These are phyloP conservation scores for Serilophus lunatus DNA, from an alignment of 2,113 vertebrate genomes.

Conservation along the genomic window DNA sequence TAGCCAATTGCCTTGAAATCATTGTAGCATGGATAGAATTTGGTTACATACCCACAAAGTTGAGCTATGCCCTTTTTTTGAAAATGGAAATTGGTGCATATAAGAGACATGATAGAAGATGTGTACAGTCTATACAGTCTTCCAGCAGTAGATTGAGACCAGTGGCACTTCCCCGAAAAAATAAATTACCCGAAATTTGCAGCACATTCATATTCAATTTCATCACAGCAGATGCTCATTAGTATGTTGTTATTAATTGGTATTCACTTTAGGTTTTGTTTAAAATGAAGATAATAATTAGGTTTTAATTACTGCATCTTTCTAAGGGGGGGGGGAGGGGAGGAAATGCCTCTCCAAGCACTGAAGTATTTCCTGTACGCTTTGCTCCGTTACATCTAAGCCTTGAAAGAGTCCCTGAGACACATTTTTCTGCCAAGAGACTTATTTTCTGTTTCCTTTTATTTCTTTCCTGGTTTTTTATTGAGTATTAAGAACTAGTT, in stretches of 20 bases:
- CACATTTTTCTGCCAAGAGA: slow-evolving; percentile 64
- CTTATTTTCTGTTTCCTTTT: slow-evolving; percentile 38
- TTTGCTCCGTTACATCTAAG: slow-evolving; percentile 54
- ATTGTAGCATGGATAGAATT: neutral
- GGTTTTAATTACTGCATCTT: slow-evolving; percentile 86
- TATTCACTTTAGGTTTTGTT: slow-evolving; percentile 89
- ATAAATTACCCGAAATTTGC: slow-evolving; percentile 85
- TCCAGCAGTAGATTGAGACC: slow-evolving; percentile 75
- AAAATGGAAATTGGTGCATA: slow-evolving; percentile 53
- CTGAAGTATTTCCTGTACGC: slow-evolving; percentile 76
- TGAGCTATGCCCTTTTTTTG: slow-evolving; percentile 37
- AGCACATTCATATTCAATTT: slow-evolving; percentile 88
- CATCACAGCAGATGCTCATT: slow-evolving; percentile 88
- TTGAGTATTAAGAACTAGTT: slow-evolving; percentile 59
- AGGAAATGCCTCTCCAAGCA: slow-evolving; percentile 78
- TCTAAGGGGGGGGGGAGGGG: slow-evolving; percentile 67
- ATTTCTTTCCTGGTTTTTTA: slow-evolving; percentile 6
- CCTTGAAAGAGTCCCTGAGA: slow-evolving; percentile 55
- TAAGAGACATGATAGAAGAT: slow-evolving; percentile 65
- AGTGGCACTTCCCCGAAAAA: slow-evolving; percentile 81
- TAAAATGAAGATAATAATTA: slow-evolving; percentile 90
- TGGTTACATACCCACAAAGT: slow-evolving; percentile 18
- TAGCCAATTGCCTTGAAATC: neutral
- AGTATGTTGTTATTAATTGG: slow-evolving; percentile 89
- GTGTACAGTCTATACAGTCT: slow-evolving; percentile 71